Evolutionary conservation across 2,888 invertebrate genomes (phyloP), one percentile per base, ranked within the genome.

Genomic region (Frankliniella intonsa): DNA sequence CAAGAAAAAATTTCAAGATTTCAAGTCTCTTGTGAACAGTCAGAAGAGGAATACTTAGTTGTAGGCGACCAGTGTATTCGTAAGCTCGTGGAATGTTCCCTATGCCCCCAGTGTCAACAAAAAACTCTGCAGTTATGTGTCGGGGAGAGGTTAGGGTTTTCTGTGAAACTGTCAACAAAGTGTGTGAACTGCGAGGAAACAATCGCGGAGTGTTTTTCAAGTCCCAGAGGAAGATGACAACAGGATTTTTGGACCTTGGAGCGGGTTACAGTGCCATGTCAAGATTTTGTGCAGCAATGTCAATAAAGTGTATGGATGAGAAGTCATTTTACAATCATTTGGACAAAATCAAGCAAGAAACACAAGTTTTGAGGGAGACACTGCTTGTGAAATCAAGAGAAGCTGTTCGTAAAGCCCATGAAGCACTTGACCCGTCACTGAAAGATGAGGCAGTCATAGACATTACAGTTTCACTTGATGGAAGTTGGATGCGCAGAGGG

Each of bases 401-500:
- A n/a, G 51, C 49, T 80, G 51, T 82, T 14, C 82, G 80, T 49
- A 50, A 38, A 76, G 80, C 82, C 25, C 80, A 82, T 80, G 80
- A 76, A 50, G 80, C 80, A 49, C n/a, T 82, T 62, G 50, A 80
- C 25, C 80, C 80, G 12, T 51, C 80, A 50, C 50, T 82, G 51
- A 2, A 55, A 51, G 65, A 82, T 55, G 25, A 81, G 62, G 81
- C 65, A 25, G 81, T 82, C 5, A 65, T 81, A 25, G 81, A n/a
- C 55, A 82, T 84, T 80, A 25, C 51, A 65, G 83, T 84, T 12
- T 38, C 76, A 22, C 82, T 80, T 81, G 82, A 82, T 81, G 83
- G 83, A 27, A 82, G 76, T 19, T 83, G 83, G 81, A 62, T 69
- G 50, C 80, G 81, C 65, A 81, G 82, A 49, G 83, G 83, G 25